Base-by-base conservation (phyloP, 1,140 invertebrate genomes). In the Physella acuta region DNA sequence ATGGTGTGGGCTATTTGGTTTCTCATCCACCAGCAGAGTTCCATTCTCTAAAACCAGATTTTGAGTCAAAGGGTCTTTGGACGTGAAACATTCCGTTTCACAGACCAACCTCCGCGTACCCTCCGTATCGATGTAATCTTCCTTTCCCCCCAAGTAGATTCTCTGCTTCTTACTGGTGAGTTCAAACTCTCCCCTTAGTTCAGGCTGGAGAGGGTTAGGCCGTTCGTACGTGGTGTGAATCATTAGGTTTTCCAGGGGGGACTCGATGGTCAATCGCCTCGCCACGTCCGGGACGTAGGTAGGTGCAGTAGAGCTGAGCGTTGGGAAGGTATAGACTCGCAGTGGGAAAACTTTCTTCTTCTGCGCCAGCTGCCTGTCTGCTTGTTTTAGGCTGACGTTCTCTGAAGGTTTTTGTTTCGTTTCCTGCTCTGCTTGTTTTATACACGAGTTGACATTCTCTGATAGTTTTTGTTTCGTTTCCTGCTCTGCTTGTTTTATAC, bases 81-180 rank as follows among this genome's bases (percentile, higher is more conserved):
- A 14, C 2, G 49, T 20, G 24, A 64, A 53, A 33, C 62, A 64
- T 36, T 64, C 62, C n/a, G 44, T 52, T 53, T 64, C 62, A 34
- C 62, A 64, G 36, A 64, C 33, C 0, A 64, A 30, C 34, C 49
- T 1, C n/a, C 62, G 30, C 0, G 62, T 64, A 0, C 49, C 62
- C 3, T 52, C 62, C 3, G 39, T 51, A 26, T 33, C 33, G 1
- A 52, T 49, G 1, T 3, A 17, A 24, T 64, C 28, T 17, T 53
- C 31, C 16, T 64, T 36, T 1, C 31, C 44, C 36, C 36, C 59
- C 33, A 64, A 14, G 33, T 64, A 64, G 2, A 64, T 14, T 53
- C 26, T 53, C 11, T 24, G 34, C 1, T 20, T 31, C 3, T 33
- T 26, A n/a, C 44, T 64, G 11, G 33, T n/a, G n/a, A 64, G 28